phyloP scores from a whole-genome alignment of 2,797 vertebrate genomes.

The Premnoplex brunnescens region DNA sequence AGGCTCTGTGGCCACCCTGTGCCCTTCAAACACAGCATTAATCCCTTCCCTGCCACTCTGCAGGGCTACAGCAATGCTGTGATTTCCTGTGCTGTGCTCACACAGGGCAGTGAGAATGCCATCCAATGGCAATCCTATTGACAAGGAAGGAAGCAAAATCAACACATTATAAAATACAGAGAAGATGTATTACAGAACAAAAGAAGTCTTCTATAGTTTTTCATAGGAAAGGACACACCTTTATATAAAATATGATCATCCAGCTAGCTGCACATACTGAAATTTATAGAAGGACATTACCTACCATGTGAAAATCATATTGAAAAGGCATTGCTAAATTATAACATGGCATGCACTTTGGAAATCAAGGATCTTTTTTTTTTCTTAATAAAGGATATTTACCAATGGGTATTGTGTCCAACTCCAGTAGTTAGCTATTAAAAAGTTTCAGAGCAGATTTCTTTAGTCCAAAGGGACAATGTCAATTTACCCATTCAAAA shows the following conservation, averaged over 20 bases:
- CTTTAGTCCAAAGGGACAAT: not conserved
- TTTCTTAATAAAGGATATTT: not conserved
- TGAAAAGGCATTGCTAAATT: not conserved
- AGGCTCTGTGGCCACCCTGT: not conserved
- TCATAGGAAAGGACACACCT: not conserved
- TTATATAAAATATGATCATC: not conserved
- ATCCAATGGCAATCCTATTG: conserved; percentile 76
- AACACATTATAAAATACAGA: not conserved
- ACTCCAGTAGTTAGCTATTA: not conserved
- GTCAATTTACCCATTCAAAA: not conserved
- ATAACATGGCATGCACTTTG: not conserved
- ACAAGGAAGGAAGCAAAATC: not conserved
- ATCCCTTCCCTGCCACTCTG: conserved; percentile 67
- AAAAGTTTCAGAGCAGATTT: not conserved
- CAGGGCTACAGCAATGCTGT: conserved; percentile 62
- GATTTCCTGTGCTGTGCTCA: conserved; percentile 12
- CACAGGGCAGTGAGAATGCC: conserved; percentile 54
- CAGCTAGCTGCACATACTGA: not conserved
- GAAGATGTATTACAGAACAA: not conserved
- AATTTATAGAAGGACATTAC: not conserved
- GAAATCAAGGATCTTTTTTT: not conserved
- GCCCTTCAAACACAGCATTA: conserved; percentile 58
- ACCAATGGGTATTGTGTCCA: not conserved
- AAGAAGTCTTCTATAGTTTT: not conserved
- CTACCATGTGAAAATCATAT: not conserved